Evolutionary conservation across 1,140 invertebrate genomes (phyloP), one percentile per base, ranked within the genome.

Genomic region (Ceratina japonica): DNA sequence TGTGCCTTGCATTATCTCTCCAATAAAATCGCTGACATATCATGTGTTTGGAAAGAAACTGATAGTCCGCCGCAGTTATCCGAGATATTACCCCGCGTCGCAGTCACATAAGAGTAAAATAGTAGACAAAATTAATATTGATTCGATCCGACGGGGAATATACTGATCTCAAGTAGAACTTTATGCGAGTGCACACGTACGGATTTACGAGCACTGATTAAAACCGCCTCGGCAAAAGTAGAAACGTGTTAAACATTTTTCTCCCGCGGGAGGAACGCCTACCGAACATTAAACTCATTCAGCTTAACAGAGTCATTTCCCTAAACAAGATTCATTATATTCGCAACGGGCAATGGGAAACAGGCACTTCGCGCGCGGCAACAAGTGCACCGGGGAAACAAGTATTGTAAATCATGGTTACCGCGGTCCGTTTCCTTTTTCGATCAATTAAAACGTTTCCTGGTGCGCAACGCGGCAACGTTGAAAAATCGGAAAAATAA

Each of bases 351-450:
- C 24, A 56, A 56, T 24, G 24, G 12, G 66, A 70, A 70, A 70
- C 52, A 31, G 16, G 51, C 51, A 70, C 24, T 56, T 70, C 18
- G 22, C 66, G 66, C 24, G 51, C 51, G 16, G 66, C 66, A 56
- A 70, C 66, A 70, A 70, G 66, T 70, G 52, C 27, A 3, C 24
- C 52, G 52, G 24, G 24, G n/a, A n/a, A 56, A 49, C 31, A 56
- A 22, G 31, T 44, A 31, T 61, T 24, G 49, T 76, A 76, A 68
- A 76, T 76, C 54, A 24, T 13, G 7, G 18, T 22, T 1, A 22
- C 51, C 5, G 8, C 54, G 15, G 16, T 18, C 7, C 54, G 65
- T 76, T 70, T 76, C 65, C n/a, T 70, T 76, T 76, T 70, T 76
- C 65, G 56, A 61, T 31, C 65, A 31, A 76, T 76, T 69, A 69